Percentiles rank a stretch among this genome's conserved stretches.
These are phyloP conservation scores for Opisthocomus hoazin DNA, from an alignment of 2,113 vertebrate species.

Conservation along the genomic window DNA sequence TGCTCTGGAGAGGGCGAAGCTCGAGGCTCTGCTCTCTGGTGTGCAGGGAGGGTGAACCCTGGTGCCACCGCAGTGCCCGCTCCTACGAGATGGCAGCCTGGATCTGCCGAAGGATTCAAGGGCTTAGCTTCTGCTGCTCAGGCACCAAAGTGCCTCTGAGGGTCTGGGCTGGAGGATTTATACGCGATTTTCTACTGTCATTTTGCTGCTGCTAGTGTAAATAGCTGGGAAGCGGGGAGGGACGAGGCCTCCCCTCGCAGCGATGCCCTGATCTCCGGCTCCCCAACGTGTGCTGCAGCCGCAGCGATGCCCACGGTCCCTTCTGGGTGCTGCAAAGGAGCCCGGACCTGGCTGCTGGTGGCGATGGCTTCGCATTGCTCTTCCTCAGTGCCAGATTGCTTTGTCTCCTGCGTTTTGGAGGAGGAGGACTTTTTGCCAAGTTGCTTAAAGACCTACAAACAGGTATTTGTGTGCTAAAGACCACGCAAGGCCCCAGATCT, in stretches of 20 bases:
- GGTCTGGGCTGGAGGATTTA: neutral
- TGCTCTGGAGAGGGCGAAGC: too few relatives aligned
- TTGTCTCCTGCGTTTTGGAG: neutral
- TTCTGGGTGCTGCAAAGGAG: neutral
- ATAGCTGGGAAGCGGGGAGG: neutral
- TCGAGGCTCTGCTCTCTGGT: neutral
- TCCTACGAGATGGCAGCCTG: neutral
- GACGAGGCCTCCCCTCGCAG: accelerated
- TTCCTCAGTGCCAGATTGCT: accelerated
- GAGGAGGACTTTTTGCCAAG: neutral
- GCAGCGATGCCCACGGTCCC: neutral
- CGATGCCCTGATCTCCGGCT: neutral
- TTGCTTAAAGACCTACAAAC: neutral
- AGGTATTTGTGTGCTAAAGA: neutral
- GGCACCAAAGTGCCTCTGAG: neutral
- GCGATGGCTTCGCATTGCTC: neutral
- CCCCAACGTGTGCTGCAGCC: accelerated
- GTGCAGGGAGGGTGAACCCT: too few relatives aligned
- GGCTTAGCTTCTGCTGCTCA: neutral
- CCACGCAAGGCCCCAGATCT: accelerated
- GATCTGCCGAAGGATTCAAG: neutral
- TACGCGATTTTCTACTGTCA: neutral
- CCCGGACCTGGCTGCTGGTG: neutral
- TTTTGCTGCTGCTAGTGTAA: neutral
- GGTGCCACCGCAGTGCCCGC: neutral